Evolutionary conservation across 2,888 invertebrate genomes (phyloP).

Genomic region (Baronia brevicornis): DNA sequence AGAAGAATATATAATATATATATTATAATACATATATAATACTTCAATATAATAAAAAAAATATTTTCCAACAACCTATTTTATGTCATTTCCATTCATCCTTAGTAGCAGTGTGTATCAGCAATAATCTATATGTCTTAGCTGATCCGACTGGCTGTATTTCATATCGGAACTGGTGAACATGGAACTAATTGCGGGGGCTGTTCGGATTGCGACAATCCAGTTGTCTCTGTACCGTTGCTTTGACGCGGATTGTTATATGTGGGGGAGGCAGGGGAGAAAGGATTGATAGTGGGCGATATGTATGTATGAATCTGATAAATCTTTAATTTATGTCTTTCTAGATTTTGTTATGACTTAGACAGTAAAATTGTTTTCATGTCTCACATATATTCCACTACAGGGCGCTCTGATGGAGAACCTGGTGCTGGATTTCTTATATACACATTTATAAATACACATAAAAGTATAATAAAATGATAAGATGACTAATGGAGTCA

Average conservation of each 20-base stretch:
- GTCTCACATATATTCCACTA: too few species aligned
- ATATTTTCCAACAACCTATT: background rate
- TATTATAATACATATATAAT: background rate
- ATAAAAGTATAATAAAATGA: too few species aligned
- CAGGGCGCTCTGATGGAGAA: too few species aligned
- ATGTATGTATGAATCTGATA: constrained; percentile 7
- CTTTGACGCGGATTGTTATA: constrained; percentile 29
- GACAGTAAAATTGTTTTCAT: too few species aligned
- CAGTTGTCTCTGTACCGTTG: constrained; percentile 41
- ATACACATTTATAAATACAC: too few species aligned
- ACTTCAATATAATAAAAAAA: background rate
- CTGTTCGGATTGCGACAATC: constrained; percentile 45
- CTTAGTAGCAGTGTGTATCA: constrained; percentile 35
- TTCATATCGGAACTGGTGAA: constrained; percentile 60
- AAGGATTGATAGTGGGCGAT: constrained; percentile 3
- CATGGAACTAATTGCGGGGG: constrained; percentile 59
- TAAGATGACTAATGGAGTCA: too few species aligned
- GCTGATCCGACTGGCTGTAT: constrained; percentile 58
- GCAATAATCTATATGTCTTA: constrained; percentile 63
- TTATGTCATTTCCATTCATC: background rate
- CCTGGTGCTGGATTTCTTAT: too few species aligned
- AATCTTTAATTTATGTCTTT: too few species aligned
- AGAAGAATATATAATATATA: too few species aligned
- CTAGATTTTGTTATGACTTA: too few species aligned
- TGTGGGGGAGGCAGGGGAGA: constrained; percentile 3